Evolutionary conservation across 2,113 vertebrate genomes (phyloP).

Genomic region (Lagenorhynchus albirostris): DNA sequence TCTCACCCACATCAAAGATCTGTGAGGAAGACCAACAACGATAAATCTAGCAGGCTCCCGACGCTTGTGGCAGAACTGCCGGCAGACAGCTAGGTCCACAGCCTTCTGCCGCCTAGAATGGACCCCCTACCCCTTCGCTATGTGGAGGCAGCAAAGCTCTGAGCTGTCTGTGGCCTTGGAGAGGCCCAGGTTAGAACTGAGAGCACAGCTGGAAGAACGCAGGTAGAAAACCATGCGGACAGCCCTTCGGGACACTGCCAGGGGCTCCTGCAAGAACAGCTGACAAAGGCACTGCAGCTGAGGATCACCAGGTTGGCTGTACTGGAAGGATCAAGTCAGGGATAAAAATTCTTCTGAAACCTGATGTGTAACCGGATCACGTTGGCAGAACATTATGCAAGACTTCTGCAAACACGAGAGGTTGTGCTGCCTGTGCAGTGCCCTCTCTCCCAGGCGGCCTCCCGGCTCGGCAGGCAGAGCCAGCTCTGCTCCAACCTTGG

Average conservation of each 20-base stretch:
- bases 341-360: background rate
- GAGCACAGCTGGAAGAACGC: background rate
- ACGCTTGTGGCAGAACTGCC: accelerated
- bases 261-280: background rate
- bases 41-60: background rate
- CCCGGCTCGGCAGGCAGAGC: background rate
- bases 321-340: background rate
- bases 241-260: background rate
- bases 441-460: conserved; percentile 39
- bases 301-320: background rate
- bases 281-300: background rate
- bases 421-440: background rate
- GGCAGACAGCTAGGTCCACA: background rate
- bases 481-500: background rate
- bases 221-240: background rate
- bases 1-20: conserved; percentile 98
- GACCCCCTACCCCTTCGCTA: too few relatives aligned
- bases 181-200: background rate
- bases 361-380: background rate
- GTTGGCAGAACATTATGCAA: conserved; percentile 35
- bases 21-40: conserved; percentile 68
- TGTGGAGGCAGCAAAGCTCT: background rate
- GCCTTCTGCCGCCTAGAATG: background rate
- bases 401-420: conserved; percentile 43
- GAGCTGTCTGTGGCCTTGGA: background rate